Evolutionary conservation across 1,140 invertebrate species (phyloP).

Genomic region (Cydia fagiglandana): DNA sequence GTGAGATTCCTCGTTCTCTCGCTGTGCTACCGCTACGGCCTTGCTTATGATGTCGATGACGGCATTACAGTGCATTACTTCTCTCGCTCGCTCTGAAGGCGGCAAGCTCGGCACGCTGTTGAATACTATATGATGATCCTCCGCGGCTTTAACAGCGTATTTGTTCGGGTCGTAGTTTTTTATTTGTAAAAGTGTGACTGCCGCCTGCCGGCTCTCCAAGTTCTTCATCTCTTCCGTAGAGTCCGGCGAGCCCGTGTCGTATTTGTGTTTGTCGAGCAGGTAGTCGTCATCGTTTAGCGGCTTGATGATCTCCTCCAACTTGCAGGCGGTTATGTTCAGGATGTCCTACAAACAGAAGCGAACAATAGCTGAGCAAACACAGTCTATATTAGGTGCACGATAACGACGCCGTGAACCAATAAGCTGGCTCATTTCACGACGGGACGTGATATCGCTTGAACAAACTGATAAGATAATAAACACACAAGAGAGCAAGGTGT

Average conservation of each 20-base stretch:
- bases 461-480: constrained; percentile 70
- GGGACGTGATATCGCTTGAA: constrained; percentile 64
- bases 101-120: constrained; percentile 73
- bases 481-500: constrained; percentile 54
- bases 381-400: constrained; percentile 57
- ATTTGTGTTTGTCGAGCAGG: constrained; percentile 65
- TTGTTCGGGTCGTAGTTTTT: constrained; percentile 78
- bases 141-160: constrained; percentile 70
- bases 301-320: constrained; percentile 77
- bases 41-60: constrained; percentile 78
- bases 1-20: constrained; percentile 74
- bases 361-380: constrained; percentile 53
- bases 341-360: constrained; percentile 74
- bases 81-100: constrained; percentile 68
- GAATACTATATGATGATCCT: constrained; percentile 74
- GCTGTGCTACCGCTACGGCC: constrained; percentile 73
- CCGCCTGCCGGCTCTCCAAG: constrained; percentile 75
- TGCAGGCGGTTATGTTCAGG: constrained; percentile 71
- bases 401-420: constrained; percentile 68
- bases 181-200: constrained; percentile 75
- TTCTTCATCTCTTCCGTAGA: constrained; percentile 79
- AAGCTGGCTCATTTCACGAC: constrained; percentile 63
- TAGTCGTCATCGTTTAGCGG: constrained; percentile 66
- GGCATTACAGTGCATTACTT: constrained; percentile 77
- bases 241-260: constrained; percentile 74